phyloP scores from a whole-genome alignment of 2,888 invertebrate genomes.

The Drosophila gaucha region DNA sequence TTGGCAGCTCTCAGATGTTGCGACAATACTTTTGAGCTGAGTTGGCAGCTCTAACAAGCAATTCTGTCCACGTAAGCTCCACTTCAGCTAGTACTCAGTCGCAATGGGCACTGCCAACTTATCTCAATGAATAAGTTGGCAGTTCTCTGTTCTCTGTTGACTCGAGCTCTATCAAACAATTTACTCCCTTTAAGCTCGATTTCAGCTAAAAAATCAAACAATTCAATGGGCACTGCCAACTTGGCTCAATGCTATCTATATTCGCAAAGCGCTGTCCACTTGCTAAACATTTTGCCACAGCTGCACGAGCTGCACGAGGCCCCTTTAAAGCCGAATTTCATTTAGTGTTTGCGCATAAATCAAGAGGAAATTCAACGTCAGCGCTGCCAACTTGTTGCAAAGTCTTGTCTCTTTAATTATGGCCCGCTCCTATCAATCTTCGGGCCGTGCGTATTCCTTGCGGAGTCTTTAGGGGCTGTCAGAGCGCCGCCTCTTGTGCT shows the following conservation, averaged over 20 bases:
- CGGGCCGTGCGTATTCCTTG: slow-evolving; percentile 1
- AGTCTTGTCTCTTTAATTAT: slow-evolving; percentile 4
- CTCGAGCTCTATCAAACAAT: too few relatives aligned
- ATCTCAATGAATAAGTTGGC: too few relatives aligned
- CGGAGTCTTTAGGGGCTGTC: slow-evolving; percentile 3
- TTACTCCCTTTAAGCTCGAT: too few relatives aligned
- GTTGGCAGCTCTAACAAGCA: too few relatives aligned
- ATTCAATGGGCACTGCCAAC: background rate
- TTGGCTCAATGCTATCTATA: background rate
- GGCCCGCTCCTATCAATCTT: slow-evolving; percentile 1
- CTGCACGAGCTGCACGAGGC: background rate
- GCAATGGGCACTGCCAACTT: too few relatives aligned
- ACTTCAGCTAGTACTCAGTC: too few relatives aligned
- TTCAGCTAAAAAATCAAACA: too few relatives aligned
- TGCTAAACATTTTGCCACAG: background rate
- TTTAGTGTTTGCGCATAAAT: background rate
- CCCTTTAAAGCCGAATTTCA: too few relatives aligned
- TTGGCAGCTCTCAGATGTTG: too few relatives aligned
- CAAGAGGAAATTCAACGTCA: background rate
- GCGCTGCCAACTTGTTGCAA: slow-evolving; percentile 18
- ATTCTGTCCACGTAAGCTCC: too few relatives aligned
- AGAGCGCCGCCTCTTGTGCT: background rate
- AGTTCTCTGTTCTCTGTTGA: too few relatives aligned
- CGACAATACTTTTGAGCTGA: too few relatives aligned
- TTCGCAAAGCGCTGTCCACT: background rate